Evolutionary conservation across 2,113 vertebrate species (phyloP), one percentile per base, ranked within the genome.

Genomic region (Macrotus californicus): DNA sequence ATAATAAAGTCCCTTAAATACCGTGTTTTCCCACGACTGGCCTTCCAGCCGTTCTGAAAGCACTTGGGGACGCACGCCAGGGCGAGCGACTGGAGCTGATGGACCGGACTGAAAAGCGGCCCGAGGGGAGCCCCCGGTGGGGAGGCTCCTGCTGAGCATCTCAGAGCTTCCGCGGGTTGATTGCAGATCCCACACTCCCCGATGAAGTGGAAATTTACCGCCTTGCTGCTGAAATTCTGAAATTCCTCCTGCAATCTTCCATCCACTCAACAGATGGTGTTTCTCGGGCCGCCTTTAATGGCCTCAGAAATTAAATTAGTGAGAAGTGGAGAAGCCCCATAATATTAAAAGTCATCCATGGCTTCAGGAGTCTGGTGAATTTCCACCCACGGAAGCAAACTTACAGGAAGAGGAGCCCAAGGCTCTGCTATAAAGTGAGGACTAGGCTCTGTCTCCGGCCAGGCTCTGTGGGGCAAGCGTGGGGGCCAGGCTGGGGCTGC

Each of bases 281-380:
- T 50, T 97, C 97, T 92, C 81, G 13, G 95, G 96, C 96, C 90
- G 77, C 77, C 92, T 96, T 92, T 96, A 94, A 96, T 94, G 89
- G 96, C 76, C 89, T 89, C 79, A 73, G 96, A 96, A 95, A 96
- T 95, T 94, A 93, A 96, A 94, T 97, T 79, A 97, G 96, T 54
- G 75, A 95, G 81, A 94, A 96, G 39, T 34, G 67, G 77, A 96
- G 96, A 92, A 73, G 77, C 50, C 92, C 73, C 46, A 6, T 87
- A 85, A 91, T 89, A 82, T 94, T 88, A 94, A 75, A 96, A 97
- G 94, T 82, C 93, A 41, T 43, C 66, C 0, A 4, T 83, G 89
- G 93, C 95, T 87, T 61, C 91, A 29, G 97, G 96, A 96, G 39
- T 73, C 61, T 14, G 91, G 96, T 94, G 70, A 75, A 85, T 96